A percentile compares a stretch with the other conserved stretches of the same genome.
Conservation (phyloP, 2,113 vertebrate genomes). For the Rhinoptilus africanus region DNA sequence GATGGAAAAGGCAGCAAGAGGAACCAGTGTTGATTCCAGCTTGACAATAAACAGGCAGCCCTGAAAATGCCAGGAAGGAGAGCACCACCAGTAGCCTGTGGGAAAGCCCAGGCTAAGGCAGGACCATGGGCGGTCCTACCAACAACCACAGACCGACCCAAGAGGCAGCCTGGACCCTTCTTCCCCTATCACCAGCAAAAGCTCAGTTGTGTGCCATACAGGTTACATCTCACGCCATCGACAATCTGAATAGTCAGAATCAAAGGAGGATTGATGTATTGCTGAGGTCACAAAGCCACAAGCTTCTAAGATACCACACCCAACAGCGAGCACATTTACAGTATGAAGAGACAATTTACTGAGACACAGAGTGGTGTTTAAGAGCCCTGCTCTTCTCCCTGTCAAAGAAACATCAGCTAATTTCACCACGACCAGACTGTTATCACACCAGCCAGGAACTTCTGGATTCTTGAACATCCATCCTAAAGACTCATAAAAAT, state of each 20-base stretch:
- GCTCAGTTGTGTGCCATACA: too few species aligned
- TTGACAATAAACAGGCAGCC: not conserved
- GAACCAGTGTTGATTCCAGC: not conserved
- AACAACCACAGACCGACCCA: not conserved
- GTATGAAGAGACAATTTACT: not conserved
- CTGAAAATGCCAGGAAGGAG: not conserved
- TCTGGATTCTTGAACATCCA: not conserved
- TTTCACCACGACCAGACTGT: not conserved
- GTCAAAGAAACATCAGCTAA: not conserved
- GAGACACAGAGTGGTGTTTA: not conserved
- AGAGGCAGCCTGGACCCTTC: not conserved
- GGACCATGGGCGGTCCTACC: not conserved
- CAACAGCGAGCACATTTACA: not conserved
- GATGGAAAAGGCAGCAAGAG: not conserved
- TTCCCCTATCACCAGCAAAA: not conserved
- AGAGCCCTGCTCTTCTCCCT: not conserved
- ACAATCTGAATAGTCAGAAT: too few species aligned
- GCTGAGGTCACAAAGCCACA: not conserved
- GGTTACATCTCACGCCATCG: not conserved
- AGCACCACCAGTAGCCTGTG: rapidly evolving
- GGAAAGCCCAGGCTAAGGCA: not conserved
- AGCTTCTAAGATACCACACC: not conserved
- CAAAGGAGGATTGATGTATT: not conserved
- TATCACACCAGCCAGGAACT: not conserved
- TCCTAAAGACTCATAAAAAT: not conserved